Conservation (phyloP, 2,113 vertebrate species). For the Dissostichus mawsoni region DNA sequence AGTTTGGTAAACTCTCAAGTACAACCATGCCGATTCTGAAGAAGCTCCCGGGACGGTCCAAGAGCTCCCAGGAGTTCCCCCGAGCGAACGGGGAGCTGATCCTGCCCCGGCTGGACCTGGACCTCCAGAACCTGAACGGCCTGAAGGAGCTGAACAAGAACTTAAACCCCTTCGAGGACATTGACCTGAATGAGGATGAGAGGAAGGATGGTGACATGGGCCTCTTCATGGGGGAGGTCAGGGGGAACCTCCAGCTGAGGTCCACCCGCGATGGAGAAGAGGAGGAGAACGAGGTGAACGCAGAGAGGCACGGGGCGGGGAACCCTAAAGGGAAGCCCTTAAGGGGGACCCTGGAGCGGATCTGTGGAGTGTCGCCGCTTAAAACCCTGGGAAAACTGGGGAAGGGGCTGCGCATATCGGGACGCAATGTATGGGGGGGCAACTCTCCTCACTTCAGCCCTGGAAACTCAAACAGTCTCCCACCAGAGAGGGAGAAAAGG, state of each 20-base stretch:
- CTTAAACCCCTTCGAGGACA: slow-evolving; percentile 88
- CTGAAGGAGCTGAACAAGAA: slow-evolving; percentile 79
- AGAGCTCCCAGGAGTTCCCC: slow-evolving; percentile 79
- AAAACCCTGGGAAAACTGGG: slow-evolving; percentile 87
- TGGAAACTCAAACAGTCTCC: slow-evolving; percentile 78
- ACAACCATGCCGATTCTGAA: slow-evolving; percentile 89
- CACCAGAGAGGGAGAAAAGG: slow-evolving; percentile 75
- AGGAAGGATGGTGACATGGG: slow-evolving; percentile 73
- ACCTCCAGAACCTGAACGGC: slow-evolving; percentile 66
- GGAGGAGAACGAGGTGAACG: slow-evolving; percentile 83
- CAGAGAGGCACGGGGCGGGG: slow-evolving; percentile 76
- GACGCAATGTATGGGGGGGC: slow-evolving; percentile 78
- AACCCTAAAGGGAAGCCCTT: slow-evolving; percentile 77
- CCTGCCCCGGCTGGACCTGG: slow-evolving; percentile 78
- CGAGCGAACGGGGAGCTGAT: slow-evolving; percentile 82
- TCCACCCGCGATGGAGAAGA: slow-evolving; percentile 80
- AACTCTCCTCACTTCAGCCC: slow-evolving; percentile 73
- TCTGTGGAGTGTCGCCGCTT: slow-evolving; percentile 88
- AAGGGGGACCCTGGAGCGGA: slow-evolving; percentile 88
- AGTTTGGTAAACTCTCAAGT: slow-evolving; percentile 56
- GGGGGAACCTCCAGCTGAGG: slow-evolving; percentile 70
- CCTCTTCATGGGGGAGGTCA: slow-evolving; percentile 74
- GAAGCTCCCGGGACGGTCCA: slow-evolving; percentile 83
- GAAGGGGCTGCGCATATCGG: slow-evolving; percentile 83
- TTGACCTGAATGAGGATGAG: slow-evolving; percentile 74